Base-by-base conservation (phyloP, 2,113 vertebrate genomes). In the Maccullochella peelii region DNA sequence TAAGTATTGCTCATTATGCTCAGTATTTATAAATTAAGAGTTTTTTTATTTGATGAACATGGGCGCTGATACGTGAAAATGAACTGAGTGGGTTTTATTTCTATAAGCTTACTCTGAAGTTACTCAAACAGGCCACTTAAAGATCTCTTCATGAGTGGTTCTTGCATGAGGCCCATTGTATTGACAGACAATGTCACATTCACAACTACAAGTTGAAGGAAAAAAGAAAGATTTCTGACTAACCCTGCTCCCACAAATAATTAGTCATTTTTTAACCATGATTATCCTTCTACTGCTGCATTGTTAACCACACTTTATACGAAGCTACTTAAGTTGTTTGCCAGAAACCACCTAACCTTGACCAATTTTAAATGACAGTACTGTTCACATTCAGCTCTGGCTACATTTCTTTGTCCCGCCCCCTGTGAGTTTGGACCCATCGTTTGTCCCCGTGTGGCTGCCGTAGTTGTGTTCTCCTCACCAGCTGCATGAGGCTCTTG, bases 401-500 rank as follows among this genome's bases (percentile, higher is more conserved):
- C 49, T n/a, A 6, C 27, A 25, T 20, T 5, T 15, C 9, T 20
- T 2, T 18, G 49, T 42, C 8, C 5, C 8, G 4, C 20, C 55
- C 59, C 14, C 27, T 54, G 36, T 57, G 21, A 40, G 42, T 70
- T 27, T 38, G 25, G 11, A 40, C 36, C 42, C 44, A 3, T 59
- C 5, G 6, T 79, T 83, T 79, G 81, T 55, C 54, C 67, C 82
- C 15, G 27, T 14, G 49, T 18, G 68, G 80, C 36, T 71, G n/a
- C 72, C 27, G 36, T 86, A 80, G 68, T 16, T 0, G 18, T 27
- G 44, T 10, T 70, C 30, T 63, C 33, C 98, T 99, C 95, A 99
- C 98, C 98, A 99, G 97, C 83, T 98, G 97, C 96, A 98, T 96
- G 36, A 99, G 94, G 82, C 96, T 97, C 93, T 99, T 99, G 66